Conservation (phyloP, 2,888 invertebrate genomes). For the Caenorhabditis sp. region DNA sequence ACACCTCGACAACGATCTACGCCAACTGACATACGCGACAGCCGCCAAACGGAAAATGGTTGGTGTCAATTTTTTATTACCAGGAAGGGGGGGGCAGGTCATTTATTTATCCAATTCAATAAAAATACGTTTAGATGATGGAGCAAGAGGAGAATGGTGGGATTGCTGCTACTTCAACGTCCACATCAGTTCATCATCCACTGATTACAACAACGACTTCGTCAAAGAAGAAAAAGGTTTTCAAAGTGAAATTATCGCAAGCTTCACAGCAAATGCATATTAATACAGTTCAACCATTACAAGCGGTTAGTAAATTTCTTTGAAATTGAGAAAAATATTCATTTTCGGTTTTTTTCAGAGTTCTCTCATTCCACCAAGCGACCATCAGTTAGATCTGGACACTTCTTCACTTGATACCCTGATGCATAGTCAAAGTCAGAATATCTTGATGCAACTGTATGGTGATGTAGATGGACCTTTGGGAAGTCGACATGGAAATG, state of each 20-base stretch:
- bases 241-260: slow-evolving; percentile 9
- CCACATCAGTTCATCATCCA: slow-evolving; percentile 41
- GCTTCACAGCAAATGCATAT: slow-evolving; percentile 18
- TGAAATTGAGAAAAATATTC: too few relatives aligned
- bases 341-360: slow-evolving; percentile 21
- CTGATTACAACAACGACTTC: slow-evolving; percentile 52
- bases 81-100: not conserved
- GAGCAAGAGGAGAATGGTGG: slow-evolving; percentile 43
- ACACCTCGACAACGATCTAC: slow-evolving; percentile 60
- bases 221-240: slow-evolving; percentile 45
- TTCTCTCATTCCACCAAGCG: slow-evolving; percentile 49
- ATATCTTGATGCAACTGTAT: slow-evolving; percentile 53
- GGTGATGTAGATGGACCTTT: slow-evolving; percentile 41
- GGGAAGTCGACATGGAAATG: slow-evolving; percentile 27
- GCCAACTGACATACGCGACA: slow-evolving; percentile 68
- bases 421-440: slow-evolving; percentile 52
- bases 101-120: not conserved
- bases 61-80: slow-evolving; percentile 3
- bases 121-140: slow-evolving; percentile 8
- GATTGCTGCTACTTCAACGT: slow-evolving; percentile 27
- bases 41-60: slow-evolving; percentile 67
- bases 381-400: slow-evolving; percentile 58
- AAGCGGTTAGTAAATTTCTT: slow-evolving; percentile 46
- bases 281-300: slow-evolving; percentile 45
- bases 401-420: slow-evolving; percentile 54